Evolutionary conservation across 1,140 invertebrate genomes (phyloP).

Genomic region (Anastrepha ludens): DNA sequence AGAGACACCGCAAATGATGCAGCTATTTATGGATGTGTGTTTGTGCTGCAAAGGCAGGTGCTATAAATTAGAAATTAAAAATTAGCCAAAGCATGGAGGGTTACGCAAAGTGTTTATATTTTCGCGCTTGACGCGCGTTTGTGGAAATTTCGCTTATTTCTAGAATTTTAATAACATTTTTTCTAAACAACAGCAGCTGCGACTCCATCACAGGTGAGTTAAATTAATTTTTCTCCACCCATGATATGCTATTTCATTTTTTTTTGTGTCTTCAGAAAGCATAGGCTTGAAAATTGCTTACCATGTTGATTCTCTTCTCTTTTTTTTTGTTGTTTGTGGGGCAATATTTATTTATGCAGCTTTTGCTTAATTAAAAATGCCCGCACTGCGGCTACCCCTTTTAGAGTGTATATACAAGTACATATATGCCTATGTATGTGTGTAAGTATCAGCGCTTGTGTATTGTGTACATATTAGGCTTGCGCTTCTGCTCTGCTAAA

Average conservation of each 20-base stretch:
- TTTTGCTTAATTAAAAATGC: neutral
- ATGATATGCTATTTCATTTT: neutral
- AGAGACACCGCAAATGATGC: too few species aligned
- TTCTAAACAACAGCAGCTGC: neutral
- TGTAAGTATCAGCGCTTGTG: neutral
- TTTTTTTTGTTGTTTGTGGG: neutral
- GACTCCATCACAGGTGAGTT: neutral
- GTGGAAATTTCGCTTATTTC: neutral
- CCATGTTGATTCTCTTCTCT: neutral
- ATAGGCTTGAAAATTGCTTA: neutral
- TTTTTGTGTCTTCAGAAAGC: neutral
- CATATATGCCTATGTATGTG: neutral
- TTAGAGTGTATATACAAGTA: too few species aligned
- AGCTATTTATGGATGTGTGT: too few species aligned
- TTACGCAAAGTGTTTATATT: neutral
- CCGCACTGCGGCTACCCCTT: neutral
- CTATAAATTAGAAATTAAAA: conserved; percentile 32
- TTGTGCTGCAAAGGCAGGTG: neutral
- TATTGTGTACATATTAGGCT: neutral
- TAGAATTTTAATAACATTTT: neutral
- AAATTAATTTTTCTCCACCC: conserved; percentile 8
- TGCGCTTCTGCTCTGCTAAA: neutral
- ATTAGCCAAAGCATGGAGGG: neutral
- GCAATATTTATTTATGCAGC: neutral
- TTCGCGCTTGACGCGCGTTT: neutral